Evolutionary conservation across 23 tunicate genomes (phyloP).

Genomic region (Ascidia mentula): DNA sequence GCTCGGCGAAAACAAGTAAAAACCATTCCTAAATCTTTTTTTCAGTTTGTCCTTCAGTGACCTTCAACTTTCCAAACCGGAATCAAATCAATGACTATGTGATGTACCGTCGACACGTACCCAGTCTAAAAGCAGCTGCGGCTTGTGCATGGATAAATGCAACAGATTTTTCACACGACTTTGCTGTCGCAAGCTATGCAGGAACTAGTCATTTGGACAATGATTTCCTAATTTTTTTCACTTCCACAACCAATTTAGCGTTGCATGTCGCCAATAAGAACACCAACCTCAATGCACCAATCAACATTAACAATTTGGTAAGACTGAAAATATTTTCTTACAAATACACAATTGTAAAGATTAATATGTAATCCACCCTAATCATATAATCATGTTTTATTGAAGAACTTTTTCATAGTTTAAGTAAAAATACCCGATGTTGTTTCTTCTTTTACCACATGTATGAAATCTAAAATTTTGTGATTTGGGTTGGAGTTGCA

Average conservation of each 20-base stretch:
- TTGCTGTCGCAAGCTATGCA: background rate
- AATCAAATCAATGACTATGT: background rate
- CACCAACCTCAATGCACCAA: background rate
- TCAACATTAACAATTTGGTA: background rate
- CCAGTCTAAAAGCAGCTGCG: background rate
- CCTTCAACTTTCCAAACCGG: background rate
- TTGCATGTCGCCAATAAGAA: background rate
- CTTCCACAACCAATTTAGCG: background rate
- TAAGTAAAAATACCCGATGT: no score
- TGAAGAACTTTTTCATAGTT: no score
- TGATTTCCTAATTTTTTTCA: background rate
- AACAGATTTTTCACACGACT: background rate
- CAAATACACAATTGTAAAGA: no score
- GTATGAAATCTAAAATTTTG: no score
- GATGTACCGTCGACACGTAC: background rate
- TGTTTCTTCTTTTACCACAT: no score
- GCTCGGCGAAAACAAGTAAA: no score
- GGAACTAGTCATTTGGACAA: background rate
- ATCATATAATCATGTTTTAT: no score
- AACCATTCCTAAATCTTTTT: no score
- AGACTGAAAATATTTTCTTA: no score
- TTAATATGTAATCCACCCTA: no score
- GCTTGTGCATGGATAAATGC: background rate
- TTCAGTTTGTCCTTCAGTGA: background rate
- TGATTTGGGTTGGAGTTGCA: no score